phyloP scores from a whole-genome alignment of 1,140 invertebrate genomes.

The Vollenhovia emeryi region DNA sequence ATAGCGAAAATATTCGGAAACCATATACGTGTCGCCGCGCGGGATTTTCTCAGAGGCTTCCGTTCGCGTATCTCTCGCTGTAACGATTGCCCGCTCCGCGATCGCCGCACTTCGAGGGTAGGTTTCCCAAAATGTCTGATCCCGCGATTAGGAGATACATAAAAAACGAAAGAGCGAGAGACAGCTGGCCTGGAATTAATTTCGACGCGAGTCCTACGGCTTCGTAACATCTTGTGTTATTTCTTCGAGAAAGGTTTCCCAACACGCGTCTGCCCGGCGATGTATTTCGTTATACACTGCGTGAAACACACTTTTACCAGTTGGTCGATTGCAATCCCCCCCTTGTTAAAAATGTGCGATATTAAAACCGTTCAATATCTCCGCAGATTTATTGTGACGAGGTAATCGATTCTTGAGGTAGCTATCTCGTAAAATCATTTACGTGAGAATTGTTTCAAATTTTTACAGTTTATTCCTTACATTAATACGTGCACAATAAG shows the following conservation, averaged over 20 bases:
- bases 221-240: conserved; percentile 35
- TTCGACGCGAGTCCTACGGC: conserved; percentile 21
- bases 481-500: too few species aligned
- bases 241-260: conserved; percentile 42
- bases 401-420: not conserved
- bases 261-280: not conserved
- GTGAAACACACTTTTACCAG: not conserved
- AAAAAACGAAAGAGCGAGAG: not conserved
- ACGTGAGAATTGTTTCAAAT: too few species aligned
- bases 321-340: not conserved
- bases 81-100: not conserved
- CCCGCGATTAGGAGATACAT: conserved; percentile 31
- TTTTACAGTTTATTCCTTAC: too few species aligned
- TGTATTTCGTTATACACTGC: not conserved
- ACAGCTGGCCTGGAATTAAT: conserved; percentile 31
- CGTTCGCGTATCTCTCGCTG: conserved; percentile 3
- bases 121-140: conserved; percentile 52
- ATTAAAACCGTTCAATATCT: not conserved
- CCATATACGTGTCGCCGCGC: not conserved
- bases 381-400: not conserved
- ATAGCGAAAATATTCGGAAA: conserved; percentile 55
- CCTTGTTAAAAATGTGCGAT: not conserved
- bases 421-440: too few species aligned
- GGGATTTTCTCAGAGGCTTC: conserved; percentile 54
- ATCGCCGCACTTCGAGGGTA: conserved; percentile 11